Percentiles rank a stretch among this genome's conserved stretches.
phyloP scores from a whole-genome alignment of 1,140 invertebrate genomes.

The Chironomus striatipennis region DNA sequence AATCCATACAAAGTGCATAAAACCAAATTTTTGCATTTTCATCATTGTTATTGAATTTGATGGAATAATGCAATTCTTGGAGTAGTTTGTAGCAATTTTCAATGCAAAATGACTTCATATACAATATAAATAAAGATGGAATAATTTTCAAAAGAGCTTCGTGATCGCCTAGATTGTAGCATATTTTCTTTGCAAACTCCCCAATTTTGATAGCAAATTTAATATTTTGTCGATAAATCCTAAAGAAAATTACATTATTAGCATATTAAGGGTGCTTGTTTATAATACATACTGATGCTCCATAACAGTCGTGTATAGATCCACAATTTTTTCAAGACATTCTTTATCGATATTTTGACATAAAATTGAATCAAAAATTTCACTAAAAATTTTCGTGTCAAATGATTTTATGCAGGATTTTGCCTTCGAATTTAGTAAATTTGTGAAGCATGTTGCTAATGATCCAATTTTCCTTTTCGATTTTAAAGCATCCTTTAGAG shows the following conservation, averaged over 20 bases:
- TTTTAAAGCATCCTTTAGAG: background rate
- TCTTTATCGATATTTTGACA: background rate
- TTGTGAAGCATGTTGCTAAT: background rate
- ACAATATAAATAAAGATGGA: background rate
- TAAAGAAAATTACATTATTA: background rate
- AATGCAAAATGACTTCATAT: background rate
- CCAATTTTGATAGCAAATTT: constrained; percentile 2
- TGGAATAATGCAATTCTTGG: background rate
- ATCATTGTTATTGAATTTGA: background rate
- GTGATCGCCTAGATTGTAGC: background rate
- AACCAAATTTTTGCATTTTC: background rate
- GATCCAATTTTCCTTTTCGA: background rate
- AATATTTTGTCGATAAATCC: background rate
- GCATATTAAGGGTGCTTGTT: background rate
- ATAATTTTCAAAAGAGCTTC: background rate
- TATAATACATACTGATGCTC: background rate
- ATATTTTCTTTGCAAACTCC: background rate
- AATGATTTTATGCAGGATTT: background rate
- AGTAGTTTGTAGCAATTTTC: background rate
- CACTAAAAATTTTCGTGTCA: background rate
- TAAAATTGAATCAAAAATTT: background rate
- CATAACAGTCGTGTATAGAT: background rate
- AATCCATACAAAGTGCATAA: constrained; percentile 17
- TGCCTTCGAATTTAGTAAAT: background rate
- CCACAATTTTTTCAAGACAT: background rate